Evolutionary conservation across 1,140 invertebrate species (phyloP), one percentile per base, ranked within the genome.

Genomic region (Bombus confusus): DNA sequence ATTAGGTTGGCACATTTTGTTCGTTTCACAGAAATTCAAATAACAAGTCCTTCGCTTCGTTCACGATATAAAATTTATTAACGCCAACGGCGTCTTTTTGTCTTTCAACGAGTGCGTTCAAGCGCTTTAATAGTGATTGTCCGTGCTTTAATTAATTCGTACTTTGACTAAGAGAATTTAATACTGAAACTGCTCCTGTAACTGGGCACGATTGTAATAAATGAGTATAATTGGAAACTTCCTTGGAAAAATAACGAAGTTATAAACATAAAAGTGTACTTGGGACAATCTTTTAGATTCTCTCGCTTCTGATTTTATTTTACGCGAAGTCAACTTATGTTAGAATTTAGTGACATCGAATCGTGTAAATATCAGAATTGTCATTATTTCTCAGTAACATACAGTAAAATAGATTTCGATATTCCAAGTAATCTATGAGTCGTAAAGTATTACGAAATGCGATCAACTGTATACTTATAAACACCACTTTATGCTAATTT

Each of bases 71-170:
- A 62, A 77, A 62, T 77, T 77, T 37, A 62, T 62, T 62, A 77
- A 77, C 28, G 13, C 57, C 37, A 28, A 59, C 37, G 15, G 37
- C 75, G 18, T 31, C 37, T 22, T 62, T 39, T 59, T 18, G 10
- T 43, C n/a, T 47, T 18, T 47, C 4, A 13, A 8, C 31, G 25
- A 28, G 3, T 64, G 15, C n/a, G n/a, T 78, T 64, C 76, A 41
- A 41, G 62, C 31, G 43, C 62, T 79, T 79, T 34, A 28, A 66
- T 31, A n/a, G 31, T 47, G 68, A 79, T 64, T 79, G 9, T 79
- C n/a, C 22, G 41, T 34, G n/a, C 41, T 79, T 79, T 66, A 79
- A 76, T 76, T 59, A 76, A 76, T 76, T 59, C 34, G 34, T 59
- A 79, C 59, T 31, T 66, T 77, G 75, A 77, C 57, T 39, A 39